Evolutionary conservation across 2,797 vertebrate species (phyloP), one percentile per base, ranked within the genome.

Genomic region (Enoplosus armatus): DNA sequence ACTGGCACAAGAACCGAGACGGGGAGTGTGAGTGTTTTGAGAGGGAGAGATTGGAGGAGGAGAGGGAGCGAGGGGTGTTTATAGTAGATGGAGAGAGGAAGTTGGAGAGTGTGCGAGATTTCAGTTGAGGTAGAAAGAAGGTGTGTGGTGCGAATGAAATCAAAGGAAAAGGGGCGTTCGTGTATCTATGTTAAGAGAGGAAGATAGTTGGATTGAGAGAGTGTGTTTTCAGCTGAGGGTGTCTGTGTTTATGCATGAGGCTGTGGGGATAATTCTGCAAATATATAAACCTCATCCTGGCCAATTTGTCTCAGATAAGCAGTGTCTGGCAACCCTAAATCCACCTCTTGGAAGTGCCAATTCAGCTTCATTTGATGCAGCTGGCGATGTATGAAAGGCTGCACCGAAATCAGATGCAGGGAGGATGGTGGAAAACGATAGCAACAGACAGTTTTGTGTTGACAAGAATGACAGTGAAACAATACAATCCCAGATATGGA

Each of bases 261-360:
- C 78, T 71, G 26, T n/a, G 29, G 37, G 0, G 50, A 75, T 90
- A 82, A 90, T 82, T 90, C 87, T 75, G 75, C 29, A 60, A 87
- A 87, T 89, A 91, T 87, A 91, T 90, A 88, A 90, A 83, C 67
- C 62, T 88, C 82, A 85, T 91, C 70, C 82, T 60, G 68, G 81
- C 72, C 82, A 90, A 89, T 93, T 91, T 91, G 87, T 91, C 83
- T 89, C 80, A 53, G 85, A 89, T 89, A 90, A 91, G 78, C 80
- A 83, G 74, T 16, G 76, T 73, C 81, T 92, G 87, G 83, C 89
- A 85, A 75, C 75, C 68, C 58, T 58, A 56, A 84, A 83, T 24
- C 71, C 56, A 67, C 77, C 66, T 64, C 64, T 16, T 75, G 70
- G 80, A 83, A 82, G 79, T 43, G 79, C 85, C 85, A 89, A 24